Evolutionary conservation across 2,888 invertebrate species (phyloP).

Genomic region (Ornithoptera priamus): DNA sequence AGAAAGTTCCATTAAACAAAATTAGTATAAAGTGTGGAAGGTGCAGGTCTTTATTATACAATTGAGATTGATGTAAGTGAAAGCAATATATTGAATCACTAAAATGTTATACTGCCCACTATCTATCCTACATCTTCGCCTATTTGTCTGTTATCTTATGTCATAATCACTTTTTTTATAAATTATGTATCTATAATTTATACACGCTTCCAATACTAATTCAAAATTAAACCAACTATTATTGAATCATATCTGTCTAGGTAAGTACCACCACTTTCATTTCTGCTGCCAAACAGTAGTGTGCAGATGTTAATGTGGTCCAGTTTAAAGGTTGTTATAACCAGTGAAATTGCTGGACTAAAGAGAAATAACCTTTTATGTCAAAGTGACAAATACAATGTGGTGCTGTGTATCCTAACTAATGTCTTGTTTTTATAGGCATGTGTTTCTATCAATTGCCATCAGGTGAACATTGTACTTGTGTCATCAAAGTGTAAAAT

Average conservation of each 20-base stretch:
- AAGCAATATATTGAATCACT: slow-evolving; percentile 34
- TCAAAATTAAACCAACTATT: not conserved
- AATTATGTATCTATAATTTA: not conserved
- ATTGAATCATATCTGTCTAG: not conserved
- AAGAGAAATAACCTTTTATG: no score
- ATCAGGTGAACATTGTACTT: no score
- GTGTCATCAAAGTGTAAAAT: not conserved
- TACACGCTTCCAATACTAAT: not conserved
- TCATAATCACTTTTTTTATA: slow-evolving; percentile 31
- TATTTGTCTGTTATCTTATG: not conserved
- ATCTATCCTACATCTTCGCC: slow-evolving; percentile 35
- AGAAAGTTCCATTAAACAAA: not conserved
- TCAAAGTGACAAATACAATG: no score
- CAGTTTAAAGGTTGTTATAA: no score
- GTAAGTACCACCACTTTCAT: no score
- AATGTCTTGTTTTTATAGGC: no score
- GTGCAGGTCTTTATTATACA: not conserved
- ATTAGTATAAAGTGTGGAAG: not conserved
- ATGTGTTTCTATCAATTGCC: no score
- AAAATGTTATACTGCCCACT: slow-evolving; percentile 35
- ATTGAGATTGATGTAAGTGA: slow-evolving; percentile 32
- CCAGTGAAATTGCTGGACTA: no score
- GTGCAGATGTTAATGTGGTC: no score
- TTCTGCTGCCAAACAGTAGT: no score
- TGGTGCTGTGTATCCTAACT: no score